Base-by-base conservation (phyloP, 2,888 invertebrate species). In the Scaptomyza caliginosa region DNA sequence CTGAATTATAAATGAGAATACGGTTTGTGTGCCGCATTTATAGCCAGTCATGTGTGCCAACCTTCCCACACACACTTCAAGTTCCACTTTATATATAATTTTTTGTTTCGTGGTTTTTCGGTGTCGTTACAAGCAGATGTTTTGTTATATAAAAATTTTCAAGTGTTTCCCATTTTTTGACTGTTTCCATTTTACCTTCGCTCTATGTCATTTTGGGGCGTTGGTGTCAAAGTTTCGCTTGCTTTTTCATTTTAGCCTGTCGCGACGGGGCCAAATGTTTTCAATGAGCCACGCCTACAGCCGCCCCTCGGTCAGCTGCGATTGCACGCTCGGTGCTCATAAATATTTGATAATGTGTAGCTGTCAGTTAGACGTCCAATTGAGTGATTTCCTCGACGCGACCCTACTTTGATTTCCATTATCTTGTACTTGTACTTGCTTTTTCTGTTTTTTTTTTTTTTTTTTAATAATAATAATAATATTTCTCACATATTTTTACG, bases 281-380 rank as follows among this genome's bases (percentile, higher is more conserved):
- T 70, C 81, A 82, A 73, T 79, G 79, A 73, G 67, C 68, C 56
- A 63, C 67, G 58, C 66, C 73, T 26, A 19, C 49, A 62, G 57
- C 69, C 73, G 36, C 30, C 50, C 8, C 24, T 13, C 56, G 68
- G 69, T 72, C 72, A 73, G 46, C 67, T 48, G 55, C 36, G 19
- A 67, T 48, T 40, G 66, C 67, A 51, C 58, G 43, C 45, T 39
- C 32, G 49, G 48, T 13, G 48, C 43, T 49, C 66, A 82, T 82
- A 77, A 82, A 82, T 82, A 83, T 82, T 82, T 83, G 79, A 82
- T 82, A 83, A 81, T 83, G 81, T 83, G 73, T 77, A 60, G 79
- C 84, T 82, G 82, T 82, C 82, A 83, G 83, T 82, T 81, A 72
- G 77, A 69, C 78, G 74, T 81, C 70, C 75, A 81, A 82, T 82